phyloP scores from a whole-genome alignment of 2,888 invertebrate genomes.

The Archips xylosteana region DNA sequence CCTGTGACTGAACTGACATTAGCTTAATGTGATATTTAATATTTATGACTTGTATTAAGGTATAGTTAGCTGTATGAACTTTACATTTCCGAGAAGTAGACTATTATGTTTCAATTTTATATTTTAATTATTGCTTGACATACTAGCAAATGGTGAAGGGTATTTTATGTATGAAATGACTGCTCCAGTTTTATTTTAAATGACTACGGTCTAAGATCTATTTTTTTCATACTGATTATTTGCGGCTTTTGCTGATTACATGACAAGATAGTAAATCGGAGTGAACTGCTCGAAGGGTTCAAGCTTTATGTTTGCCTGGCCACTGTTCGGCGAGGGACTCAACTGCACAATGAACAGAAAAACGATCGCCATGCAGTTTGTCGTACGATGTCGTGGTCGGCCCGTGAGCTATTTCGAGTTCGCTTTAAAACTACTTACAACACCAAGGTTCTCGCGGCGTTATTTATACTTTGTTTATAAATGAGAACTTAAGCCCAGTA shows the following conservation, averaged over 20 bases:
- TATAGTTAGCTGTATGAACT: constrained; percentile 70
- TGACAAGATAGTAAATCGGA: neutral
- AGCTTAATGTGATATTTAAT: constrained; percentile 85
- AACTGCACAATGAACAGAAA: too few relatives aligned
- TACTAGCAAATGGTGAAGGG: constrained; percentile 46
- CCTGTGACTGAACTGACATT: constrained; percentile 81
- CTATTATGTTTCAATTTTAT: constrained; percentile 53
- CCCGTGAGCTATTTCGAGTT: too few relatives aligned
- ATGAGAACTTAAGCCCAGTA: too few relatives aligned
- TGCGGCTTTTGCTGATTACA: neutral
- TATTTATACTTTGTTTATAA: too few relatives aligned
- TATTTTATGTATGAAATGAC: constrained; percentile 38
- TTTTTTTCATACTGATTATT: neutral
- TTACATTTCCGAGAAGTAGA: constrained; percentile 60
- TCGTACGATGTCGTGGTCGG: too few relatives aligned
- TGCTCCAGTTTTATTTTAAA: constrained; percentile 13
- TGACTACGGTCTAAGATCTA: neutral
- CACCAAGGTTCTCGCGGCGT: too few relatives aligned
- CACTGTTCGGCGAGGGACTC: too few relatives aligned
- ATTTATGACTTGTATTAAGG: constrained; percentile 77
- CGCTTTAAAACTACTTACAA: too few relatives aligned
- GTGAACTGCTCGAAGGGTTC: neutral
- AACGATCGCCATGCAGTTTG: too few relatives aligned
- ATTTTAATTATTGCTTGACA: constrained; percentile 51
- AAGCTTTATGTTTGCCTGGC: too few relatives aligned